Percentiles rank a stretch among this genome's conserved stretches.
Conservation (phyloP, 37 sponge, comb jelly and placozoan genomes). For the Tethya wilhelma region DNA sequence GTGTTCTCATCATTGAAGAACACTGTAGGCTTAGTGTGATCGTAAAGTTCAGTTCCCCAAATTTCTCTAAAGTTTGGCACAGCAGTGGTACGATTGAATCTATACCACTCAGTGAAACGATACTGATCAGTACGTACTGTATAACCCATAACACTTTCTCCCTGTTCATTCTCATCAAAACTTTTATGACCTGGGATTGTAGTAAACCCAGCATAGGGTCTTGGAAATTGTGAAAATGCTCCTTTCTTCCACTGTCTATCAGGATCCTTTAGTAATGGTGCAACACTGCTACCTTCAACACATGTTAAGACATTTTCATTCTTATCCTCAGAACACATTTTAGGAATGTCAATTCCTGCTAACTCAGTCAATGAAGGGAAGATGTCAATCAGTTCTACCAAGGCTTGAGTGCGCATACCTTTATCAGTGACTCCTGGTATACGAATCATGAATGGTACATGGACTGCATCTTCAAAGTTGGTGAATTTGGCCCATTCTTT, state of each 20-base stretch:
- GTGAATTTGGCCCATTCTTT: constrained; percentile 43
- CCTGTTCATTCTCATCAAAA: constrained; percentile 17
- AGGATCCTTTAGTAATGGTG: constrained; percentile 44
- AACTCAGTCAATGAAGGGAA: constrained; percentile 41
- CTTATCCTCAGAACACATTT: constrained; percentile 36
- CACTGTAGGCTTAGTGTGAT: constrained; percentile 26
- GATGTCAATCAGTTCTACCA: constrained; percentile 51
- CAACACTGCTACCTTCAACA: constrained; percentile 40
- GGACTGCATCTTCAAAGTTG: constrained; percentile 63
- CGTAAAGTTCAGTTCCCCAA: constrained; percentile 54
- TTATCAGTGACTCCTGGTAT: constrained; percentile 33
- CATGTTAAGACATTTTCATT: constrained; percentile 9
- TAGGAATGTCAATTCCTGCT: constrained; percentile 13
- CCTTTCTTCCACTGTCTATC: constrained; percentile 42
- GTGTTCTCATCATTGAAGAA: constrained; percentile 54
- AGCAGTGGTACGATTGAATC: constrained; percentile 24
- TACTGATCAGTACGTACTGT: constrained; percentile 24
- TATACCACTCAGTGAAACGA: constrained; percentile 58
- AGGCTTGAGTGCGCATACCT: constrained; percentile 24
- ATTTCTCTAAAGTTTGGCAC: constrained; percentile 18
- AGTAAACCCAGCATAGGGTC: neutral
- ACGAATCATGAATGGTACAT: constrained; percentile 52
- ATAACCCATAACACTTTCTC: constrained; percentile 63
- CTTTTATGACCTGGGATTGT: constrained; percentile 13
- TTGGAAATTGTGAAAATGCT: constrained; percentile 53